phyloP scores from a whole-genome alignment of 1,140 invertebrate genomes.

The Eufriesea mexicana region DNA sequence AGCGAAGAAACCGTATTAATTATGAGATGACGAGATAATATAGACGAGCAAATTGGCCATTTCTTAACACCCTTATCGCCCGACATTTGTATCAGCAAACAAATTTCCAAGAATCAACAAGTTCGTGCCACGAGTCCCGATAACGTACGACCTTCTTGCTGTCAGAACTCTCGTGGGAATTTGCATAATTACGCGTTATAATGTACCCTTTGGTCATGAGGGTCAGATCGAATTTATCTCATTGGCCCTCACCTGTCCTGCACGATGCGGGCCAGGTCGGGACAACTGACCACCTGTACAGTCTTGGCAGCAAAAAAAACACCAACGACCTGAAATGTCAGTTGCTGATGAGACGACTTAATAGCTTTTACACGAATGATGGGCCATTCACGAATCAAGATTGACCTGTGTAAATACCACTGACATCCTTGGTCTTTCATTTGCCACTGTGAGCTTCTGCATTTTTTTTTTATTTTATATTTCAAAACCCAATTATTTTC shows the following conservation, averaged over 20 bases:
- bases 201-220: slow-evolving; percentile 75
- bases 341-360: neutral
- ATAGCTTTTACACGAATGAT: neutral
- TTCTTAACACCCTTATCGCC: neutral
- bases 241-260: slow-evolving; percentile 80
- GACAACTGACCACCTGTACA: slow-evolving; percentile 79
- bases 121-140: slow-evolving; percentile 27
- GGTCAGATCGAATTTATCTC: slow-evolving; percentile 82
- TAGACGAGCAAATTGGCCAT: neutral
- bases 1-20: no score
- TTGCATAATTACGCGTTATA: slow-evolving; percentile 78
- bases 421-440: no score
- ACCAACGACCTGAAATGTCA: slow-evolving; percentile 10
- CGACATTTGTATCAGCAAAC: neutral
- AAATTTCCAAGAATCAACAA: slow-evolving; percentile 23
- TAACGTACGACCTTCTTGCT: slow-evolving; percentile 64
- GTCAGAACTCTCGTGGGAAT: slow-evolving; percentile 69
- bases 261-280: slow-evolving; percentile 77
- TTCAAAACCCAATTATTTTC: no score
- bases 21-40: no score
- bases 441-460: no score
- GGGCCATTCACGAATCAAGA: no score
- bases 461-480: no score
- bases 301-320: slow-evolving; percentile 64
- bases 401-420: no score